phyloP scores from a whole-genome alignment of 2,888 invertebrate species.

The Branchellion lobata region DNA sequence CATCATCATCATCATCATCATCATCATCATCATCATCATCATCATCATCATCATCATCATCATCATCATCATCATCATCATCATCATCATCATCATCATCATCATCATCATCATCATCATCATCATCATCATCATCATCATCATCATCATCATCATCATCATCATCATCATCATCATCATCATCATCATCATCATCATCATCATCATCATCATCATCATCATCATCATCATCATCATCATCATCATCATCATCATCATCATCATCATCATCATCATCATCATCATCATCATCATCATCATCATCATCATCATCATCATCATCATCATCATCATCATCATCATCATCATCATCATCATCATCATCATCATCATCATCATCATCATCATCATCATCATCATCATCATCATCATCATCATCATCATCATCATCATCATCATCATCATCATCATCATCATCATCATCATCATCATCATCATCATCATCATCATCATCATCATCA shows the following conservation, averaged over 20 bases:
- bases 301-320: conserved; percentile 1
- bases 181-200: conserved; percentile 43
- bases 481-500: conserved; percentile 39
- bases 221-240: conserved; percentile 34
- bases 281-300: conserved; percentile 41
- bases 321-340: conserved; percentile 27
- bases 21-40: conserved; percentile 42
- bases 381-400: conserved; percentile 35
- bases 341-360: conserved; percentile 28
- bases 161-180: conserved; percentile 34
- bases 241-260: conserved; percentile 38
- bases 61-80: conserved; percentile 43
- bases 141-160: conserved; percentile 14
- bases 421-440: not conserved
- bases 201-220: conserved; percentile 40
- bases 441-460: not conserved
- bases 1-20: conserved; percentile 15
- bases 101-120: conserved; percentile 41
- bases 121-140: conserved; percentile 42
- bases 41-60: conserved; percentile 41
- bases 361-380: conserved; percentile 32
- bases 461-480: conserved; percentile 26
- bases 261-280: conserved; percentile 43
- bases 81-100: conserved; percentile 33
- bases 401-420: conserved; percentile 30